These are phyloP conservation scores for Syngnathus scovelli DNA, from an alignment of 2,113 vertebrate species.

Conservation along the genomic window DNA sequence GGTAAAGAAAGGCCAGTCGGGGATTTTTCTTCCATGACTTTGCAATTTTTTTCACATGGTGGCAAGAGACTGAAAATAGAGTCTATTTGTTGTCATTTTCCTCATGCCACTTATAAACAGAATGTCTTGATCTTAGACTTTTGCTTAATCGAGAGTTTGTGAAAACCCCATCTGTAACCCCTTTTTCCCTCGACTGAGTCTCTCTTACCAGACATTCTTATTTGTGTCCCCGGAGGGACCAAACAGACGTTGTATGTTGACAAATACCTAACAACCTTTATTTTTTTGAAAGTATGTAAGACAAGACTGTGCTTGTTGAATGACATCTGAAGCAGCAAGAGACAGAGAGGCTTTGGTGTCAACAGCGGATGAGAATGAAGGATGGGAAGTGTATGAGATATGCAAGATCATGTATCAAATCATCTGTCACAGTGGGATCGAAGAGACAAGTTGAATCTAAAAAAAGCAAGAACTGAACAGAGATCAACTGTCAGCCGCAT, in stretches of 20 bases:
- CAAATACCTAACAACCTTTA: conserved; percentile 12
- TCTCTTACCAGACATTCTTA: conserved; percentile 22
- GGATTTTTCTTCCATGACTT: neutral
- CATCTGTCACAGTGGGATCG: conserved; percentile 24
- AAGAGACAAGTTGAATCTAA: conserved; percentile 21
- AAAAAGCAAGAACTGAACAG: neutral
- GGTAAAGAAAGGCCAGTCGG: neutral
- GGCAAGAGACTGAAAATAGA: conserved; percentile 26
- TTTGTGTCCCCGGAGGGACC: neutral
- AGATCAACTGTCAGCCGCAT: neutral
- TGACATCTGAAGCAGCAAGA: conserved; percentile 29
- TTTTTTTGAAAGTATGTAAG: conserved; percentile 15
- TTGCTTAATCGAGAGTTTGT: no score
- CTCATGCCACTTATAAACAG: no score
- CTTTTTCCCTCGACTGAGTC: conserved; percentile 35
- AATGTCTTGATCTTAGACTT: no score
- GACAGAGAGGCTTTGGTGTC: conserved; percentile 12
- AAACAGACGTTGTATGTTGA: conserved; percentile 22
- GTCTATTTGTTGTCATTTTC: neutral
- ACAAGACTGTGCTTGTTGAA: conserved; percentile 26
- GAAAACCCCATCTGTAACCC: neutral
- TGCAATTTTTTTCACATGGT: neutral
- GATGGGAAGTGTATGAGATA: conserved; percentile 15
- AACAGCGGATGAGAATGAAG: conserved; percentile 10
- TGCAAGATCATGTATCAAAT: conserved; percentile 35